Conservation (phyloP, 2,797 vertebrate species). For the Tenualosa thibaudeaui region DNA sequence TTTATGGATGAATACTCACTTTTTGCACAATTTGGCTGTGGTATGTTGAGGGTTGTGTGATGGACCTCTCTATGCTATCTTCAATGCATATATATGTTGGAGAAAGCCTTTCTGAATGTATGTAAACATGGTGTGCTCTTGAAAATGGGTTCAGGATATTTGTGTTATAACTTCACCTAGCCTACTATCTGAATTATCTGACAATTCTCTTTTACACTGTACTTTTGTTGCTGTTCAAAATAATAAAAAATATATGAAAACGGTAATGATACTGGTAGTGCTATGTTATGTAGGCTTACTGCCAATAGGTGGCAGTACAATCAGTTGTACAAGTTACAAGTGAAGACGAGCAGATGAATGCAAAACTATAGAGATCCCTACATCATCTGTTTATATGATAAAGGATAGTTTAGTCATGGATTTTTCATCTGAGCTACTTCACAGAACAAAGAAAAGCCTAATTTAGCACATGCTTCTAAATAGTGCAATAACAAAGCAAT, state of each 20-base stretch:
- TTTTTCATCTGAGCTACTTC: too few relatives aligned
- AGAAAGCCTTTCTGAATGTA: not conserved
- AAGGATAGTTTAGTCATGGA: too few relatives aligned
- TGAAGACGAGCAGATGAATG: too few relatives aligned
- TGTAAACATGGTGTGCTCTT: conserved; percentile 4
- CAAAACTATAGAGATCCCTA: too few relatives aligned
- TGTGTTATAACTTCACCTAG: not conserved
- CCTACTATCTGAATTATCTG: not conserved
- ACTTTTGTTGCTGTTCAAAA: not conserved
- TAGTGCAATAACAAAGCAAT: too few relatives aligned
- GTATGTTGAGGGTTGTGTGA: not conserved
- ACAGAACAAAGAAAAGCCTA: too few relatives aligned
- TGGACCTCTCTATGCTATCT: not conserved
- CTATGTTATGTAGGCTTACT: too few relatives aligned
- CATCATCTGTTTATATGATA: too few relatives aligned
- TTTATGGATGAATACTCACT: conserved; percentile 39
- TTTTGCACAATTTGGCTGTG: conserved; percentile 9
- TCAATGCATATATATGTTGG: not conserved
- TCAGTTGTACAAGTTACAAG: too few relatives aligned
- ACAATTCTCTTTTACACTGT: not conserved
- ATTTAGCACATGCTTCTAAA: too few relatives aligned
- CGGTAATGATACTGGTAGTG: not conserved
- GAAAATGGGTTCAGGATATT: conserved; percentile 4
- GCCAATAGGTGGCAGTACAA: too few relatives aligned
- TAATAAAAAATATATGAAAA: not conserved